Conservation (phyloP, 2,888 invertebrate species). For the Latrodectus hesperus region DNA sequence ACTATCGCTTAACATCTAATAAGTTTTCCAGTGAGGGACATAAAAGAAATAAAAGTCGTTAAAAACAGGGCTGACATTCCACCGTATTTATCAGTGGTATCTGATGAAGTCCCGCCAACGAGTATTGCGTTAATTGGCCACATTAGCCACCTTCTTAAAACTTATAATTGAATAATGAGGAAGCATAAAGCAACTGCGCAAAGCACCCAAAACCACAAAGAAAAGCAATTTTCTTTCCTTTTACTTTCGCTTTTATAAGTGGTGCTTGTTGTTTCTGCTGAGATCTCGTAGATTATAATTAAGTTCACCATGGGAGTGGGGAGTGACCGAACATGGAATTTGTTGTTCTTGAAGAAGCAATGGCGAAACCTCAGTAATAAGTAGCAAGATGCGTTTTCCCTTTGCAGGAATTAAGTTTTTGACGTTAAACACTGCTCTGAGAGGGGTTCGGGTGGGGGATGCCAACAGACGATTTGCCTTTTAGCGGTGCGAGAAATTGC, state of each 20-base stretch:
- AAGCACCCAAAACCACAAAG: constrained; percentile 29
- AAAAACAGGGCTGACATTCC: constrained; percentile 15
- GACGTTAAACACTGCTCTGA: constrained; percentile 48
- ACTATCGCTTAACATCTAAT: no score
- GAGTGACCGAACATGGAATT: background rate
- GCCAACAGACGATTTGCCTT: constrained; percentile 16
- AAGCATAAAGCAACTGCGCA: constrained; percentile 14
- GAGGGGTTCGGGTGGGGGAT: constrained; percentile 7
- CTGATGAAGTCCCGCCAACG: constrained; percentile 27
- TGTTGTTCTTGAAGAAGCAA: background rate
- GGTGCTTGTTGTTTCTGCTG: background rate
- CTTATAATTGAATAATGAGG: constrained; percentile 63
- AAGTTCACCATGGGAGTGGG: background rate
- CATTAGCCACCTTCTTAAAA: constrained; percentile 57
- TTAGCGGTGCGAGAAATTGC: constrained; percentile 7
- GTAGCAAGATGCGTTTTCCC: constrained; percentile 29
- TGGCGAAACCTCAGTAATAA: constrained; percentile 29
- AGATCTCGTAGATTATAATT: constrained; percentile 47
- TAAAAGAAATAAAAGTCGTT: constrained; percentile 1
- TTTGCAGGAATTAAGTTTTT: constrained; percentile 62
- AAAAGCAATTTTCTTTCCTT: constrained; percentile 29
- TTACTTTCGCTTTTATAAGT: constrained; percentile 14
- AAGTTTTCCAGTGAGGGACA: no score
- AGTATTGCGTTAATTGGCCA: constrained; percentile 46
- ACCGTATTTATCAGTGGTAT: constrained; percentile 38